These are phyloP conservation scores for Cebidichthys violaceus DNA, from an alignment of 2,113 vertebrate species.

Conservation along the genomic window DNA sequence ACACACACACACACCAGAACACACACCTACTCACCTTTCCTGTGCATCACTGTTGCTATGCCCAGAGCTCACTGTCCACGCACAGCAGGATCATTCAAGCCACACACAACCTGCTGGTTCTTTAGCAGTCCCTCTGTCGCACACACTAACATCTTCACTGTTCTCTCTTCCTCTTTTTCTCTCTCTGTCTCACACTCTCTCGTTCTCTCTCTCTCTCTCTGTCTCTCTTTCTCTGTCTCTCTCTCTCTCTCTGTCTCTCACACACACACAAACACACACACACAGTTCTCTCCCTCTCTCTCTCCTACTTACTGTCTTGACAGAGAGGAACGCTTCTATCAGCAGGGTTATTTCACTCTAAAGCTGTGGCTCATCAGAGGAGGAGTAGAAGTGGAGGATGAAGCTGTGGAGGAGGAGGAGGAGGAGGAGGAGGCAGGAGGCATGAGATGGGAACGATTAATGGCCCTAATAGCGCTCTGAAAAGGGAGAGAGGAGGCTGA, in stretches of 20 bases:
- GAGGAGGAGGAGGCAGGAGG: slow-evolving; percentile 60
- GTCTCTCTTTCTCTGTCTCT: slow-evolving; percentile 39
- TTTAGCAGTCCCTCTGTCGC: slow-evolving; percentile 66
- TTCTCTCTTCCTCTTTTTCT: slow-evolving; percentile 53
- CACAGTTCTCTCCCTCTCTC: slow-evolving; percentile 33
- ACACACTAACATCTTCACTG: slow-evolving; percentile 66
- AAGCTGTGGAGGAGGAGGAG: slow-evolving; percentile 64
- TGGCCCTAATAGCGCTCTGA: slow-evolving; percentile 70
- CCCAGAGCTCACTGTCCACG: slow-evolving; percentile 67
- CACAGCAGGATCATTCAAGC: slow-evolving; percentile 68
- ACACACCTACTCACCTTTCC: slow-evolving; percentile 75
- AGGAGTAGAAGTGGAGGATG: slow-evolving; percentile 73
- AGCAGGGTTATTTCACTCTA: slow-evolving; percentile 79
- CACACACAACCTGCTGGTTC: slow-evolving; percentile 70
- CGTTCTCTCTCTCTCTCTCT: slow-evolving; percentile 34
- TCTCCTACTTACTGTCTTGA: slow-evolving; percentile 81
- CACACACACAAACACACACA: slow-evolving; percentile 25
- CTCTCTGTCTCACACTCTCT: slow-evolving; percentile 9
- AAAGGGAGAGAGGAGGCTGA: slow-evolving; percentile 62
- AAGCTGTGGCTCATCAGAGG: slow-evolving; percentile 75
- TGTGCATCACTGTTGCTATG: slow-evolving; percentile 75
- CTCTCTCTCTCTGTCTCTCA: slow-evolving; percentile 18
- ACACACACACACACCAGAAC: slow-evolving; percentile 29
- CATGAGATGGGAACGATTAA: slow-evolving; percentile 73
- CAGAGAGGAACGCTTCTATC: slow-evolving; percentile 76